A percentile compares a stretch with the other conserved stretches of the same genome.
phyloP scores from a whole-genome alignment of 2,113 vertebrate species.

The Cervus canadensis region DNA sequence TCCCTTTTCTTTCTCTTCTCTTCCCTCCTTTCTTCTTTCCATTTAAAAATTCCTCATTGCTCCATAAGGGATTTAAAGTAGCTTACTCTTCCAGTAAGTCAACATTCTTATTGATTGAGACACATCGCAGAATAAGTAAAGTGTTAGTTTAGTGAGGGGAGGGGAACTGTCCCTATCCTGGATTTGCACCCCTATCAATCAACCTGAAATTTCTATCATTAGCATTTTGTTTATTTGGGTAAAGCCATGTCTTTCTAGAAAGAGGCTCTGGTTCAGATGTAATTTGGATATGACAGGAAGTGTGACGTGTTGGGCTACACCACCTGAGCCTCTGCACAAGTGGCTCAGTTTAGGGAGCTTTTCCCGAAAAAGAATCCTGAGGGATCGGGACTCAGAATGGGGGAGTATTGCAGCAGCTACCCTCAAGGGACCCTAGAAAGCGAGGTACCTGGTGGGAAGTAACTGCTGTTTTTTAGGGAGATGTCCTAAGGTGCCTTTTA shows the following conservation, averaged over 20 bases:
- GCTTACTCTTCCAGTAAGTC: neutral
- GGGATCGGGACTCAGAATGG: neutral
- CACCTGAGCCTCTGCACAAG: too few species aligned
- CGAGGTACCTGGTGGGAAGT: neutral
- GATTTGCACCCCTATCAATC: neutral
- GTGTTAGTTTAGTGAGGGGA: neutral
- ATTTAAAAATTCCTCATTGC: neutral
- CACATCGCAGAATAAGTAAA: neutral
- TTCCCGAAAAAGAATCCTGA: neutral
- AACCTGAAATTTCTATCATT: neutral
- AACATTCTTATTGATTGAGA: neutral
- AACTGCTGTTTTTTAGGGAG: neutral
- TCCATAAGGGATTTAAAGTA: neutral
- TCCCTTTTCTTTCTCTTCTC: neutral
- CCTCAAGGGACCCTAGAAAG: neutral
- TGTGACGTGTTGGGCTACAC: neutral
- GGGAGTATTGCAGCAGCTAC: neutral
- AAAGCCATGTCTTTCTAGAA: slow-evolving; percentile 21
- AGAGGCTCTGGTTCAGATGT: neutral
- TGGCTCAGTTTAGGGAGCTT: neutral
- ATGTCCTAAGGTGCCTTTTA: neutral
- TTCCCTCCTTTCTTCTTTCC: neutral
- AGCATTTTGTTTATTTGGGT: neutral
- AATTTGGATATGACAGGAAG: neutral
- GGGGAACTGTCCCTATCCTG: neutral